Evolutionary conservation across 1,140 invertebrate genomes (phyloP).

Genomic region (Drosophila kikkawai): DNA sequence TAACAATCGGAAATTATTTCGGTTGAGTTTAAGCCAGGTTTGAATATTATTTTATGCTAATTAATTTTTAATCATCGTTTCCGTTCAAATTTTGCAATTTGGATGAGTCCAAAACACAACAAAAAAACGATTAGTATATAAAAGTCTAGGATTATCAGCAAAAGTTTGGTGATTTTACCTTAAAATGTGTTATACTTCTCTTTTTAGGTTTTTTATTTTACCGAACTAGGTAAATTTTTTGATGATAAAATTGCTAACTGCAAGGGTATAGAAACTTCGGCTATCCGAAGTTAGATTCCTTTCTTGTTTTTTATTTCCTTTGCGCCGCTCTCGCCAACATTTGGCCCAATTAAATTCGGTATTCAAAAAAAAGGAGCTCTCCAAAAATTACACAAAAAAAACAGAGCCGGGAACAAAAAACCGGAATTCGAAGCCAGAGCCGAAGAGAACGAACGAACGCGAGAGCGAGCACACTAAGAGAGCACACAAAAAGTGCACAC

Average conservation of each 20-base stretch:
- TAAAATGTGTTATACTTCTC: no score
- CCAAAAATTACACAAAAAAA: slow-evolving; percentile 22
- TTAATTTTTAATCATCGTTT: no score
- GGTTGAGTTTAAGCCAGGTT: no score
- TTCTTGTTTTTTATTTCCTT: slow-evolving; percentile 6
- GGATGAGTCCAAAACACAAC: no score
- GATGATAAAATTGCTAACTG: not conserved
- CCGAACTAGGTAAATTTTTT: not conserved
- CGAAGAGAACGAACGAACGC: slow-evolving; percentile 33
- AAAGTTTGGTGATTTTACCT: no score
- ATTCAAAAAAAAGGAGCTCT: slow-evolving; percentile 43
- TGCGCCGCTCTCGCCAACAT: slow-evolving; percentile 26
- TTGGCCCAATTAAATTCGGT: slow-evolving; percentile 55
- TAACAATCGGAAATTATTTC: no score
- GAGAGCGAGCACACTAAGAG: slow-evolving; percentile 30
- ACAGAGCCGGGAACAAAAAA: slow-evolving; percentile 44
- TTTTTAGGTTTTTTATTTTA: not conserved
- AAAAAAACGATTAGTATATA: no score
- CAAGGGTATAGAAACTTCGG: not conserved
- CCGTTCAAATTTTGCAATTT: no score
- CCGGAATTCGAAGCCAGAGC: slow-evolving; percentile 59
- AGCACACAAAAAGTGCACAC: slow-evolving; percentile 55
- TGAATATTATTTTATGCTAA: no score
- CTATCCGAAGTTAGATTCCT: not conserved
- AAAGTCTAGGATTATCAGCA: no score